Conservation (phyloP, 2,888 invertebrate species). For the Pristionchus arcanus region DNA sequence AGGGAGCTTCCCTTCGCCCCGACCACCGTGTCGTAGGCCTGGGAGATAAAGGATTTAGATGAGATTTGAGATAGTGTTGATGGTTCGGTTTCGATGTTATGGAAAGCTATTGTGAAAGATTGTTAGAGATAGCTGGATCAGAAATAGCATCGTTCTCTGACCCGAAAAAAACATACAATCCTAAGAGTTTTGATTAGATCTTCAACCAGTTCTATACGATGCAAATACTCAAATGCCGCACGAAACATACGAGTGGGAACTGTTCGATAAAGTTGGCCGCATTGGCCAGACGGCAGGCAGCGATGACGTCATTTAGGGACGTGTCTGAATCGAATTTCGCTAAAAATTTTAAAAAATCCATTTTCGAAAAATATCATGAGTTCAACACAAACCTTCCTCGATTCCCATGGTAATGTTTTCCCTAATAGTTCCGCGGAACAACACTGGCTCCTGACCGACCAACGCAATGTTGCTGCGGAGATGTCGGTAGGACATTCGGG, state of each 20-base stretch:
- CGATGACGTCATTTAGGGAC: conserved; percentile 72
- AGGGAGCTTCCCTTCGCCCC: conserved; percentile 31
- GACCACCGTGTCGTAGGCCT: conserved; percentile 47
- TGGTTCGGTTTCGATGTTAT: too few species aligned
- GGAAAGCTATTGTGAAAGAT: too few species aligned
- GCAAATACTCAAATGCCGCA: too few species aligned
- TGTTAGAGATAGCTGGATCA: too few species aligned
- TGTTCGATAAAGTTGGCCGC: conserved; percentile 79
- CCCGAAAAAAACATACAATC: too few species aligned
- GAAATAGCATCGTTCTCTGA: too few species aligned
- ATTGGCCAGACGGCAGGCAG: conserved; percentile 79
- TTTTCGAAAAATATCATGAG: too few species aligned
- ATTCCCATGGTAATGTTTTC: conserved; percentile 93
- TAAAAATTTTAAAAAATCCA: too few species aligned
- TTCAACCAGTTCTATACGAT: too few species aligned
- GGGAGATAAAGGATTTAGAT: too few species aligned
- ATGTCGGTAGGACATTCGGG: conserved; percentile 85
- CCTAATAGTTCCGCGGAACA: conserved; percentile 90
- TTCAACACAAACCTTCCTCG: conserved; percentile 83
- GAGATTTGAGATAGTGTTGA: too few species aligned
- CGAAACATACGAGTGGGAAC: conserved; percentile 70
- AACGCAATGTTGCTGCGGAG: conserved; percentile 89
- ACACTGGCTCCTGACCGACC: conserved; percentile 92
- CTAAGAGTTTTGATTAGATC: too few species aligned
- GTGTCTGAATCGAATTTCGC: conserved; percentile 66